Evolutionary conservation across 2,797 vertebrate genomes (phyloP).

Genomic region (Megalops cyprinoides): DNA sequence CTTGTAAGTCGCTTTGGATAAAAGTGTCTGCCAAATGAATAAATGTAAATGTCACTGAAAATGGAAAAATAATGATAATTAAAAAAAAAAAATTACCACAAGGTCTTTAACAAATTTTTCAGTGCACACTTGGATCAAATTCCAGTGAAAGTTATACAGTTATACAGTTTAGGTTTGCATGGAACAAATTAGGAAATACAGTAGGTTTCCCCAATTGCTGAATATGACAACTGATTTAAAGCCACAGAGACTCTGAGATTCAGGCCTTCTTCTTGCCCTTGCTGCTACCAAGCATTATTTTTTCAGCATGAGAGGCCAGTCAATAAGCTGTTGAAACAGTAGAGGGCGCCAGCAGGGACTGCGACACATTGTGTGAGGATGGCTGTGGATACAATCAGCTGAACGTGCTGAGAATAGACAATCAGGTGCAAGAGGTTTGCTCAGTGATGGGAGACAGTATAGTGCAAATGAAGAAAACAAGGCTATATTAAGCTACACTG

Average conservation of each 20-base stretch:
- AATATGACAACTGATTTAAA: too few relatives aligned
- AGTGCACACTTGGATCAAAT: too few relatives aligned
- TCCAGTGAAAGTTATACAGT: too few relatives aligned
- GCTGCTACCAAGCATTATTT: neutral
- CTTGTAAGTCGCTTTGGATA: too few relatives aligned
- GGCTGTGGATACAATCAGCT: neutral
- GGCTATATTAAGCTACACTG: neutral
- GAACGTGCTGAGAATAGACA: constrained; percentile 30
- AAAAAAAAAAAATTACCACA: too few relatives aligned
- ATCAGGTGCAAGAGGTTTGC: constrained; percentile 23
- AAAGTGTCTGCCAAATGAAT: too few relatives aligned
- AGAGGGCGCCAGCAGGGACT: constrained; percentile 37
- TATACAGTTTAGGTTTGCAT: too few relatives aligned
- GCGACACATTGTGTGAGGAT: neutral
- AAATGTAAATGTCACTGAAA: too few relatives aligned
- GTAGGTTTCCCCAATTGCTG: too few relatives aligned
- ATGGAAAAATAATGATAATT: too few relatives aligned
- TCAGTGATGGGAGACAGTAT: constrained; percentile 14
- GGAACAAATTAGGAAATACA: too few relatives aligned
- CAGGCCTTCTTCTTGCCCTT: neutral
- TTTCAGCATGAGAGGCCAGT: neutral
- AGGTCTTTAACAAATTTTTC: too few relatives aligned
- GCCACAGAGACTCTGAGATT: neutral
- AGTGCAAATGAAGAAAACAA: constrained; percentile 25
- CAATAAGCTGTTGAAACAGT: constrained; percentile 27